Evolutionary conservation across 2,113 vertebrate genomes (phyloP), one percentile per base, ranked within the genome.

Genomic region (Sphaerodactylus townsendi): DNA sequence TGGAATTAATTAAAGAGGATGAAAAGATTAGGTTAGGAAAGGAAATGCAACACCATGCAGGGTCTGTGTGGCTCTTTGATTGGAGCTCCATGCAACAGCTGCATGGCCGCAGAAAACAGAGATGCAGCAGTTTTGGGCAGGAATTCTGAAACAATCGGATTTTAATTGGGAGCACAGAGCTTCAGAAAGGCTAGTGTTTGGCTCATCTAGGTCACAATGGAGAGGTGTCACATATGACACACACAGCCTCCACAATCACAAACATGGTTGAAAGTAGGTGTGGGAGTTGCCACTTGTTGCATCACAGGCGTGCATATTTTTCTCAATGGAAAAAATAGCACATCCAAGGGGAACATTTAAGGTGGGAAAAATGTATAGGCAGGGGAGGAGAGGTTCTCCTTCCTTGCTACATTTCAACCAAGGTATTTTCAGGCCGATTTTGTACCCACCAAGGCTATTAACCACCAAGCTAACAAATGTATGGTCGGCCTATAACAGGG

Each of bases 1-100:
- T 2, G 82, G 89, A 92, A 92, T 93, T 90, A 93, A 92, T 92
- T 90, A 62, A 78, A 88, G 75, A 25, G 77, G 77, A 92, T 85
- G 85, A 90, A 87, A 90, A 2, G 81, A 79, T 85, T 7, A 15
- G 69, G 88, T 86, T 84, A 83, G 2, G 73, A 79, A 10, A 28
- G 13, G 59, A 15, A 83, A 85, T 0, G 1, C 50, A 50, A 79
- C 41, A 65, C 2, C 39, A 50, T 28, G 37, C 48, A 56, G 69
- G 66, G 33, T 23, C 28, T 76, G 65, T 78, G 77, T 68, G 83
- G 9, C 2, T 76, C 25, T 66, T 77, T 14, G 17, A 1, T 0
- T 53, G 68, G 74, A 44, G 46, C 13, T n/a, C 46, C 69, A 33
- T 79, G 25, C 76, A 89, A 69, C 73, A 75, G 82, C 68, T 87